These are phyloP conservation scores for Aeoliscus strigatus DNA, from an alignment of 2,797 vertebrate genomes.

Conservation along the genomic window DNA sequence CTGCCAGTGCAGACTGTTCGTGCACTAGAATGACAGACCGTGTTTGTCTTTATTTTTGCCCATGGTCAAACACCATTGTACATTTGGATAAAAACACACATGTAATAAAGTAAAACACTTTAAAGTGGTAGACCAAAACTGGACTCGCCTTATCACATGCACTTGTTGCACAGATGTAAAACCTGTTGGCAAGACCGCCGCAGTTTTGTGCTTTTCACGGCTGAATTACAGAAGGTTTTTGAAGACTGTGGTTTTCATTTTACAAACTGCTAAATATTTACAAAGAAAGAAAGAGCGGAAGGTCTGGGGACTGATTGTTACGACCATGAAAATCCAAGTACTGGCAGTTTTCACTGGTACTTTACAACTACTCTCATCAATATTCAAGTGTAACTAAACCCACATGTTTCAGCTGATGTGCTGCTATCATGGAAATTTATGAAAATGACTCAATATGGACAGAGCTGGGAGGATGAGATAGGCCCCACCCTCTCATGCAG, in stretches of 20 bases:
- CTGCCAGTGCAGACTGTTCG: not conserved
- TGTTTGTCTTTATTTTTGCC: conserved; percentile 24
- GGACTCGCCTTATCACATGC: conserved; percentile 70
- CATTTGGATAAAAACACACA: conserved; percentile 5
- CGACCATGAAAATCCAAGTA: conserved; percentile 23
- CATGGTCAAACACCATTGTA: conserved; percentile 49
- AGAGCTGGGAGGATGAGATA: too few relatives aligned
- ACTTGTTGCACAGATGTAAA: conserved; percentile 62
- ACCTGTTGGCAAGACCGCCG: conserved; percentile 27
- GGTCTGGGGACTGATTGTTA: conserved; percentile 21
- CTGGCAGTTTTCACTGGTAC: conserved; percentile 2
- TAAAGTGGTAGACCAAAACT: conserved; percentile 53
- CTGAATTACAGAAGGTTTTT: conserved; percentile 58
- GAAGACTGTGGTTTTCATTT: conserved; percentile 44
- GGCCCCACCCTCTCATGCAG: too few relatives aligned
- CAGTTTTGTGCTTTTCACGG: conserved; percentile 30
- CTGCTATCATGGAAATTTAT: too few relatives aligned
- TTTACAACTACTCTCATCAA: conserved; percentile 13
- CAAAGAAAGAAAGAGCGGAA: conserved; percentile 22
- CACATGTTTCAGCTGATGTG: too few relatives aligned
- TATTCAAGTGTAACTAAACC: too few relatives aligned
- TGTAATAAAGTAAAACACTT: conserved; percentile 49
- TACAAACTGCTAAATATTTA: conserved; percentile 48
- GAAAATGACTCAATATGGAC: too few relatives aligned
- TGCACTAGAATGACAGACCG: conserved; percentile 9